Conservation (phyloP, 2,888 invertebrate species). For the Andrena camellia region DNA sequence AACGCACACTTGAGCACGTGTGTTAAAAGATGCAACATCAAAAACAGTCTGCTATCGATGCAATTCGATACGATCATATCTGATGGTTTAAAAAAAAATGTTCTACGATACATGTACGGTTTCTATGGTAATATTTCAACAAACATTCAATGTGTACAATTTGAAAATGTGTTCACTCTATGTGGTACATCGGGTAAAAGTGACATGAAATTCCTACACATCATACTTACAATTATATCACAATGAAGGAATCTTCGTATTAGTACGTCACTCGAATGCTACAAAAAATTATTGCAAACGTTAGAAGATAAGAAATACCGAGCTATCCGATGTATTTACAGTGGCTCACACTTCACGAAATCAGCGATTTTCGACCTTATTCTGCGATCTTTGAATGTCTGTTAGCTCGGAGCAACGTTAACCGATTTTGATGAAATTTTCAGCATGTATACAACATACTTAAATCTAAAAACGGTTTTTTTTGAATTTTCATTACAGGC, state of each 20-base stretch:
- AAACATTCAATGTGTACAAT: constrained; percentile 17
- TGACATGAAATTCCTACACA: constrained; percentile 5
- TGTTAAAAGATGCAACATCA: too few relatives aligned
- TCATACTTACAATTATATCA: constrained; percentile 84
- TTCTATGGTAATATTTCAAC: constrained; percentile 16
- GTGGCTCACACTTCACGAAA: too few relatives aligned
- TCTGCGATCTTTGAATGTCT: too few relatives aligned
- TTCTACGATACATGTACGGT: background rate
- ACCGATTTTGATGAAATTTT: too few relatives aligned
- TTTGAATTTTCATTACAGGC: too few relatives aligned
- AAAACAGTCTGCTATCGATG: too few relatives aligned
- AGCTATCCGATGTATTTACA: background rate
- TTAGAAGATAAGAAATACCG: constrained; percentile 3
- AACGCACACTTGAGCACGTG: background rate
- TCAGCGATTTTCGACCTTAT: too few relatives aligned
- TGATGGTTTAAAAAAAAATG: constrained; percentile 11
- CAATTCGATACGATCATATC: background rate
- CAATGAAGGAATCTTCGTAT: constrained; percentile 84
- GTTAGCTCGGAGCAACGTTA: too few relatives aligned
- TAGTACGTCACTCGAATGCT: constrained; percentile 85
- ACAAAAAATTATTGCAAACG: constrained; percentile 58
- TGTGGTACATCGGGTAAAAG: background rate
- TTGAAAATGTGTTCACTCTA: background rate
- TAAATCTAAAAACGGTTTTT: too few relatives aligned
- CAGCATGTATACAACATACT: too few relatives aligned